Evolutionary conservation across 2,797 vertebrate species (phyloP).

Genomic region (Acridotheres tristis): DNA sequence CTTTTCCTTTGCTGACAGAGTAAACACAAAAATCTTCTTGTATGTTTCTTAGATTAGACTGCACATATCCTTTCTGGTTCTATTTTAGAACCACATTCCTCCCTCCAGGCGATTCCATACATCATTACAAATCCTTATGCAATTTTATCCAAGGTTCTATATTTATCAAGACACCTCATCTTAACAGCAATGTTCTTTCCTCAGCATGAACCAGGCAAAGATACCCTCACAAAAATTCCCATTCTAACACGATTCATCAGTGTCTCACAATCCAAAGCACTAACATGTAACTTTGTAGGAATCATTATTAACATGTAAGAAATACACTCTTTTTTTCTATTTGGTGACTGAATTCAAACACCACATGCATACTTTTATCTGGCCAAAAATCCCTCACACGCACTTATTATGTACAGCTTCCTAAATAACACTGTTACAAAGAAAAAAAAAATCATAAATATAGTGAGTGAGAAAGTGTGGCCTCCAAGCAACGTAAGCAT

Average conservation of each 20-base stretch:
- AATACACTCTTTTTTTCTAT: not conserved
- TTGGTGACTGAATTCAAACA: not conserved
- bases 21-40: not conserved
- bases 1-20: not conserved
- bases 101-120: not conserved
- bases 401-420: not conserved
- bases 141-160: conserved; percentile 31
- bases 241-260: not conserved
- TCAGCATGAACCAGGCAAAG: not conserved
- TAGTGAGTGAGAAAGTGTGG: not conserved
- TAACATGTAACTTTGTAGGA: accelerated
- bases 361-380: not conserved
- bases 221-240: not conserved
- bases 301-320: not conserved
- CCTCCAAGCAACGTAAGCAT: not conserved
- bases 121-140: conserved; percentile 34
- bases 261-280: not conserved
- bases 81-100: conserved; percentile 47
- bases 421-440: not conserved
- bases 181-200: not conserved
- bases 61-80: not conserved
- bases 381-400: not conserved
- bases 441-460: not conserved
- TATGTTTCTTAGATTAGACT: not conserved
- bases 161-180: conserved; percentile 28